These are phyloP conservation scores for Ctena decussata DNA, from an alignment of 2,888 invertebrate genomes.

Conservation along the genomic window DNA sequence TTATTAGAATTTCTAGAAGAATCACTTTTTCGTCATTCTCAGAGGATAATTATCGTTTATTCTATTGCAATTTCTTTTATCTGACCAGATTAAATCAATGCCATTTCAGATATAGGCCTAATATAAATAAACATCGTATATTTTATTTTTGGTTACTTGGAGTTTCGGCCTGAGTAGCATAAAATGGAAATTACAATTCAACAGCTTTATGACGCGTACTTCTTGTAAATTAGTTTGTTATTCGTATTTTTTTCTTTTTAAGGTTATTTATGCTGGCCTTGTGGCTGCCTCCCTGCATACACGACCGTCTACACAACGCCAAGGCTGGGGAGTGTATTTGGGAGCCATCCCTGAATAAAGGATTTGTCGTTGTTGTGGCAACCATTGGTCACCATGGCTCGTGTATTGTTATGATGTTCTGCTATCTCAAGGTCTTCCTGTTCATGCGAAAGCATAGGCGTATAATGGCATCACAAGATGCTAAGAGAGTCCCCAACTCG, in stretches of 20 bases:
- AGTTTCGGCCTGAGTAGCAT: too few species aligned
- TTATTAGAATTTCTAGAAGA: too few species aligned
- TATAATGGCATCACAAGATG: neutral
- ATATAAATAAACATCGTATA: too few species aligned
- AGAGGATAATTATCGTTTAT: too few species aligned
- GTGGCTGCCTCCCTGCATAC: constrained; percentile 82
- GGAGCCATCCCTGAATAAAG: constrained; percentile 82
- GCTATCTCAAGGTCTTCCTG: constrained; percentile 77
- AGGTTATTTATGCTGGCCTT: constrained; percentile 79
- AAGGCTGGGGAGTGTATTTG: constrained; percentile 77
- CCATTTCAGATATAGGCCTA: too few species aligned
- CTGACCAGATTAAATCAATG: too few species aligned
- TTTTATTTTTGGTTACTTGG: too few species aligned
- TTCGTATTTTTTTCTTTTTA: constrained; percentile 30
- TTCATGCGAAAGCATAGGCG: constrained; percentile 65
- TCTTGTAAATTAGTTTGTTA: too few species aligned
- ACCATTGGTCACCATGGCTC: constrained; percentile 83
- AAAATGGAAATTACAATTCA: too few species aligned
- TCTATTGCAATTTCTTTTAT: too few species aligned
- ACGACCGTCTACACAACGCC: constrained; percentile 78
- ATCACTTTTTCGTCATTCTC: too few species aligned
- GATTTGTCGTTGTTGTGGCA: constrained; percentile 82
- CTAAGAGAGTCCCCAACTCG: neutral
- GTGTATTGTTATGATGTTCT: constrained; percentile 75
- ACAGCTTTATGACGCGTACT: too few species aligned